phyloP scores from a whole-genome alignment of 2,797 vertebrate genomes.

The Syndactyla subalaris region DNA sequence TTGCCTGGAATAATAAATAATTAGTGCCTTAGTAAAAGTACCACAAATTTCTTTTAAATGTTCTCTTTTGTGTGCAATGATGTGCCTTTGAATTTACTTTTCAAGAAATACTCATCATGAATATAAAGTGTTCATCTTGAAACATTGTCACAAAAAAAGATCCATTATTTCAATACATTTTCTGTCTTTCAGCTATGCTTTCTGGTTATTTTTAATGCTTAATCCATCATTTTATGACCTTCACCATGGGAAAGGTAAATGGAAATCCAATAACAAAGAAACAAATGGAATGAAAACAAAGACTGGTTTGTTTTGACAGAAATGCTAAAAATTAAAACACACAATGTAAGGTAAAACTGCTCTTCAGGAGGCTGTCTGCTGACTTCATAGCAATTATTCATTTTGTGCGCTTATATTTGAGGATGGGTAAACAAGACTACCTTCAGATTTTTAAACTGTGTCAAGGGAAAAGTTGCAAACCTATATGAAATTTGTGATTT shows the following conservation, averaged over 20 bases:
- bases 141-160: background rate
- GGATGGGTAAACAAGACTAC: background rate
- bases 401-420: background rate
- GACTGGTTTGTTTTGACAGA: constrained; percentile 11
- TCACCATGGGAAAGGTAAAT: constrained; percentile 64
- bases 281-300: constrained; percentile 63
- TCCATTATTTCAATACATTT: constrained; percentile 18
- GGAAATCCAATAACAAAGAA: constrained; percentile 58
- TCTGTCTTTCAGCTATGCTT: constrained; percentile 33
- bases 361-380: constrained; percentile 5
- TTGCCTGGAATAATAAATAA: background rate
- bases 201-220: constrained; percentile 51
- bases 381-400: background rate
- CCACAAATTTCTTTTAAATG: background rate
- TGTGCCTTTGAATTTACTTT: constrained; percentile 41
- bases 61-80: background rate
- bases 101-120: constrained; percentile 10
- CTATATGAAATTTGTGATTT: background rate
- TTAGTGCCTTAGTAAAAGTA: background rate
- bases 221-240: constrained; percentile 66
- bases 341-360: background rate
- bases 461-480: background rate
- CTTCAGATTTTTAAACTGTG: background rate
- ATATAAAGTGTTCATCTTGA: constrained; percentile 11
- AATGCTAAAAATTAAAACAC: background rate